Percentiles rank a stretch among this genome's conserved stretches.
Conservation (phyloP, 2,888 invertebrate genomes). For the Chaetogeoica ovagalla region DNA sequence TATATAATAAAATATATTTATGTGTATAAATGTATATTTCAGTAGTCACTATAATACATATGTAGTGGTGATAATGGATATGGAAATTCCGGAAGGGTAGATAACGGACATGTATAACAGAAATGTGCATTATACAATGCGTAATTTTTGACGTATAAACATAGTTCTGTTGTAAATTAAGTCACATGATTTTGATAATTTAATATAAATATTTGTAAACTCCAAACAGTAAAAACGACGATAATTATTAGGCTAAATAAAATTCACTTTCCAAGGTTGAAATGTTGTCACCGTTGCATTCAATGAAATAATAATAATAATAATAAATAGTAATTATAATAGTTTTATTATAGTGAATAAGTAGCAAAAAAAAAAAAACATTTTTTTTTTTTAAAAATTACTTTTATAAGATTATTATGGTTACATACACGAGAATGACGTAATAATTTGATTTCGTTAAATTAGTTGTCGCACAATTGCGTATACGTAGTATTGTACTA, state of each 20-base stretch:
- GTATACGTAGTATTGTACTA: too few species aligned
- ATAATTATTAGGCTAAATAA: not conserved
- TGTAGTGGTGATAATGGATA: not conserved
- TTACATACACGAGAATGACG: too few species aligned
- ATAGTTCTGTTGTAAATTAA: not conserved
- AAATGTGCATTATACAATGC: too few species aligned
- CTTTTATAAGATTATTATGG: too few species aligned
- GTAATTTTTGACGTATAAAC: not conserved
- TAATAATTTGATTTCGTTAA: too few species aligned
- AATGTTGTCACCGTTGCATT: not conserved
- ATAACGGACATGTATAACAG: not conserved
- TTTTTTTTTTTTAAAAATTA: too few species aligned
- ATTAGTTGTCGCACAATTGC: too few species aligned
- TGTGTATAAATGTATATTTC: too few species aligned
- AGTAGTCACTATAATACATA: not conserved
- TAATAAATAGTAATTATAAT: too few species aligned
- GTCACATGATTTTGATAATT: not conserved
- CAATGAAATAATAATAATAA: not conserved
- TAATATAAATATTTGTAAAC: not conserved
- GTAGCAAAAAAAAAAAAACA: too few species aligned
- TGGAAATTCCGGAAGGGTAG: not conserved
- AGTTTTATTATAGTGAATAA: too few species aligned
- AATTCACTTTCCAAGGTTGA: not conserved
- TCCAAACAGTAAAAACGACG: not conserved
- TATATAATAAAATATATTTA: too few species aligned